Evolutionary conservation across 2,888 invertebrate genomes (phyloP), one percentile per base, ranked within the genome.

Genomic region (Megastigmus dorsalis): DNA sequence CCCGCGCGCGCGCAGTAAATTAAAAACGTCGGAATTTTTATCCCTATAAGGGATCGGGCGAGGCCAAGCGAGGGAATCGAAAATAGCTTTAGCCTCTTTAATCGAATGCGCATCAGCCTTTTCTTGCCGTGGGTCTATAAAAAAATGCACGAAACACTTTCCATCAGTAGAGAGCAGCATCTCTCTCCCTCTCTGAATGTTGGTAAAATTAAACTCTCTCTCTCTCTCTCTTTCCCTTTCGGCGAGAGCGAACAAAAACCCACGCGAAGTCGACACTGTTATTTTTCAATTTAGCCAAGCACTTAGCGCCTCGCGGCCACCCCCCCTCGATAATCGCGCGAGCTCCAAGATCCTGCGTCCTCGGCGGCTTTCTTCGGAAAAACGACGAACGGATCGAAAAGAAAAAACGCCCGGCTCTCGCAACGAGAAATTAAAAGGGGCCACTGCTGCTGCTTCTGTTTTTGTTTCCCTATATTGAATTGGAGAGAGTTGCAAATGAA

Each of bases 281-380:
- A 75, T 75, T 75, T 75, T 75, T 75, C 75, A 71, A 75, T 71
- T 75, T 75, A 71, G 75, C 41, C 55, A 33, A 71, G 75, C 71
- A 75, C 71, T 75, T 75, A 71, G 57, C 67, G 62, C 66, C 59
- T 50, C 20, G 52, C 41, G 18, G n/a, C n/a, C n/a, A n/a, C n/a
- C n/a, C n/a, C 57, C 20, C 28, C 18, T 28, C 63, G 59, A 68
- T 65, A 74, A 69, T 69, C 68, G 52, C 59, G 20, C 18, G 36
- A 10, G 23, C 67, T 41, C 26, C 48, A 66, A 68, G 52, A 66
- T 60, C 26, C n/a, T 15, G 57, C 26, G 28, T 30, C 59, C 41
- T 36, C 36, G 10, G 57, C 26, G 28, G 20, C 59, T 41, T 36
- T 28, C 23, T 38, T 38, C 10, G 18, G 36, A 67, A 55, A 67